Evolutionary conservation across 53 echinoderm and acorn worm species (phyloP), one percentile per base, ranked within the genome.

Genomic region (Mesocentrotus franciscanus): DNA sequence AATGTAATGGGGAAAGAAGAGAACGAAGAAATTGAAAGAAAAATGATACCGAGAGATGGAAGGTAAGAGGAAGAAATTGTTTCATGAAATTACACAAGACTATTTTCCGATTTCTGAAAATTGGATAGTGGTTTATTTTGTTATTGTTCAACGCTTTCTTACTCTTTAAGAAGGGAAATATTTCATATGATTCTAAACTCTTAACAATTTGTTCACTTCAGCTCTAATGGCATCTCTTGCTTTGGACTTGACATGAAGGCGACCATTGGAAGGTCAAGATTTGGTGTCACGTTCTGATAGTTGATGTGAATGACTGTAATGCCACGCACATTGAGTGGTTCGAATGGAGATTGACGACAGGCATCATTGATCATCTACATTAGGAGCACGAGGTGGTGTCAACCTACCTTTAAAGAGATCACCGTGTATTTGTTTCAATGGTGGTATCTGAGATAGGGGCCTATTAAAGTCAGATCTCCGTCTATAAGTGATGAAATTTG

Each of bases 271-370:
- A 32, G 76, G 76, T 76, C 76, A 14, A 4, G 12, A 15, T 33
- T 14, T 33, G 6, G 76, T 33, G 1, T 76, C 13, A 14, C 32
- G 68, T 68, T 68, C 4, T 24, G 22, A 24, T 68, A 4, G 24
- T 68, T 1, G 20, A 8, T 22, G 24, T 76, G 27, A 76, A 76
- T 32, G 76, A 32, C 76, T 76, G 33, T 76, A 76, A 76, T 76
- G 24, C 84, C 84, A 2, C n/a, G 55, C 84, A 2, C n/a, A 84
- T 22, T 57, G 14, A 87, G 87, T 27, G 58, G 26, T 24, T 27
- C 27, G 15, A 87, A 87, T 87, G 87, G 59, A 87, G 24, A 27
- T 29, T 26, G 87, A 87, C 58, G 87, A 87, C 58, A 58, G 87
- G 59, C 56, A 12, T 56, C 24, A 56, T 85, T 55, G 49, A 58